Percentiles rank a stretch among this genome's conserved stretches.
These are phyloP conservation scores for Natator depressus DNA, from an alignment of 2,113 vertebrate species.

Conservation along the genomic window DNA sequence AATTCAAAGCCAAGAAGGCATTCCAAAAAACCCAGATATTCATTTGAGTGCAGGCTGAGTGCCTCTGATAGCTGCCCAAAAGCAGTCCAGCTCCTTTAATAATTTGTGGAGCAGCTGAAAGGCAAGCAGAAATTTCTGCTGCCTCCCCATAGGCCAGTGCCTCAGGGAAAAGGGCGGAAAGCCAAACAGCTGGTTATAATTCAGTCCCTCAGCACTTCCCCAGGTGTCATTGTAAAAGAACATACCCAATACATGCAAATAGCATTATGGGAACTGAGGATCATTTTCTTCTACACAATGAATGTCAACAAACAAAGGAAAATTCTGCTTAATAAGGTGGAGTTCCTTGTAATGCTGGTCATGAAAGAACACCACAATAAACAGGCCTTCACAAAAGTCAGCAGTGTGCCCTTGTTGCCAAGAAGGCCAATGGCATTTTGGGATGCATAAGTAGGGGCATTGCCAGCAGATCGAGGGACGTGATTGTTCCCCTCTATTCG, in stretches of 20 bases:
- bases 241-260: neutral
- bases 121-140: conserved; percentile 2
- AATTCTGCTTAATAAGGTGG: neutral
- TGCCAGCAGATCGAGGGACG: too few relatives aligned
- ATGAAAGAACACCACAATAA: neutral
- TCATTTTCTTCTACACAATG: neutral
- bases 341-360: neutral
- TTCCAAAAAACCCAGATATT: neutral
- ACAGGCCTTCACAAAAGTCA: neutral
- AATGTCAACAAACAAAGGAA: neutral
- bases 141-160: neutral
- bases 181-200: neutral
- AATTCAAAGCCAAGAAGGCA: neutral
- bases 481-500: too few relatives aligned
- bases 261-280: neutral
- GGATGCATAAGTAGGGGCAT: too few relatives aligned
- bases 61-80: neutral
- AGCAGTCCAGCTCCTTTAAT: neutral
- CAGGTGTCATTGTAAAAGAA: neutral
- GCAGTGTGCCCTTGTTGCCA: too few relatives aligned
- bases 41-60: neutral
- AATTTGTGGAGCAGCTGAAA: neutral
- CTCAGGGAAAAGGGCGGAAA: conserved; percentile 18
- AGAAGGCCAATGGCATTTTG: too few relatives aligned
- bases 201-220: neutral